Conservation (phyloP, 2,113 vertebrate genomes). For the Muntiacus muntjak region DNA sequence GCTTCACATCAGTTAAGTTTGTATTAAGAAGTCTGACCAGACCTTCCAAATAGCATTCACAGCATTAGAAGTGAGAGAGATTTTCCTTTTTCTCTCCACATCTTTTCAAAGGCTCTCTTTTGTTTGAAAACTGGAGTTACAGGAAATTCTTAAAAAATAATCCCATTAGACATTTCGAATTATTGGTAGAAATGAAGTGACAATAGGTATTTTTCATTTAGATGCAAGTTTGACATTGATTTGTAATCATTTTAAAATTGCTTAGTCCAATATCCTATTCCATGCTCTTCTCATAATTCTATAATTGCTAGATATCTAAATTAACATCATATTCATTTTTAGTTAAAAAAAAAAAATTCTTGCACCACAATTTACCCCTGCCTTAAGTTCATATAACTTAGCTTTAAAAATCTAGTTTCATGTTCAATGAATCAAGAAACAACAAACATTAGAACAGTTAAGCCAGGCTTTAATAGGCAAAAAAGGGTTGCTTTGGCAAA, state of each 20-base stretch:
- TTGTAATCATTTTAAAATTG: conserved; percentile 5
- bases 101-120: not conserved
- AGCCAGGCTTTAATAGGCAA: conserved; percentile 26
- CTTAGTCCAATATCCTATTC: not conserved
- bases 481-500: conserved; percentile 51
- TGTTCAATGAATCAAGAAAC: conserved; percentile 28
- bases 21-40: not conserved
- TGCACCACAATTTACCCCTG: not conserved
- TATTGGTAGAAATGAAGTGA: not conserved
- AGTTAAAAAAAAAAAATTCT: not conserved
- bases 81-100: not conserved
- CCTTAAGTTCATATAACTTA: conserved; percentile 17
- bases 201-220: not conserved
- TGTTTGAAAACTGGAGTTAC: not conserved
- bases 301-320: not conserved
- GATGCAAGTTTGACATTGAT: not conserved
- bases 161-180: not conserved
- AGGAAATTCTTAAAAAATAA: conserved; percentile 25
- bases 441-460: conserved; percentile 19
- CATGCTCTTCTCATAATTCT: not conserved
- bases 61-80: not conserved
- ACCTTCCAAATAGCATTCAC: not conserved
- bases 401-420: conserved; percentile 19
- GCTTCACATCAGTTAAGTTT: not conserved
- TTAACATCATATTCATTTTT: not conserved